Evolutionary conservation across 2,888 invertebrate species (phyloP).

Genomic region (Oligia strigilis): DNA sequence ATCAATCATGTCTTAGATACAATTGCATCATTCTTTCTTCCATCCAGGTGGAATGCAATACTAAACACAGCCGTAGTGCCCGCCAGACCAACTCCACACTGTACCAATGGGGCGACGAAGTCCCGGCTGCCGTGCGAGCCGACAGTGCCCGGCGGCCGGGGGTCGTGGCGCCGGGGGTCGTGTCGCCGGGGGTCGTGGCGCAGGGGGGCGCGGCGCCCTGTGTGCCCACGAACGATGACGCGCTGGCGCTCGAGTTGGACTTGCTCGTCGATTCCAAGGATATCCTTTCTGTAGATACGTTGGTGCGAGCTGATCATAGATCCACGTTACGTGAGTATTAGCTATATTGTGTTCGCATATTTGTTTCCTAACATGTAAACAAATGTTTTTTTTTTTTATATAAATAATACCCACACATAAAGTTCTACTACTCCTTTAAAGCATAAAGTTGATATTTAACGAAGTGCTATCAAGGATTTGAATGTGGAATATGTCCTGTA

Average conservation of each 20-base stretch:
- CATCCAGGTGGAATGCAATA: slow-evolving; percentile 74
- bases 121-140: slow-evolving; percentile 71
- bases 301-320: slow-evolving; percentile 91
- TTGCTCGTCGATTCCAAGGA: slow-evolving; percentile 87
- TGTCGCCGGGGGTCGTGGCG: no score
- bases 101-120: slow-evolving; percentile 67
- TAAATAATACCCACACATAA: background rate
- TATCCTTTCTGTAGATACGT: slow-evolving; percentile 91
- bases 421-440: background rate
- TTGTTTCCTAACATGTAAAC: no score
- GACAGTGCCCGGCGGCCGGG: slow-evolving; percentile 65
- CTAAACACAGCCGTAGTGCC: slow-evolving; percentile 70
- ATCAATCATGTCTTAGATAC: background rate
- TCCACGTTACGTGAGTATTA: slow-evolving; percentile 75
- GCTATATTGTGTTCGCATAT: background rate
- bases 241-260: slow-evolving; percentile 82
- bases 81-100: slow-evolving; percentile 78
- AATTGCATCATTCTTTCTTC: background rate
- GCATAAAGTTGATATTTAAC: no score
- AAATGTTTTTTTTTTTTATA: background rate
- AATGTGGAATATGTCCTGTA: no score
- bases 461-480: no score
- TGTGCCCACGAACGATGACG: slow-evolving; percentile 67
- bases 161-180: slow-evolving; percentile 75
- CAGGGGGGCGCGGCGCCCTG: slow-evolving; percentile 75